A percentile compares a stretch with the other conserved stretches of the same genome.
phyloP scores from a whole-genome alignment of 2,888 invertebrate species.

The Margaritifera margaritifera region DNA sequence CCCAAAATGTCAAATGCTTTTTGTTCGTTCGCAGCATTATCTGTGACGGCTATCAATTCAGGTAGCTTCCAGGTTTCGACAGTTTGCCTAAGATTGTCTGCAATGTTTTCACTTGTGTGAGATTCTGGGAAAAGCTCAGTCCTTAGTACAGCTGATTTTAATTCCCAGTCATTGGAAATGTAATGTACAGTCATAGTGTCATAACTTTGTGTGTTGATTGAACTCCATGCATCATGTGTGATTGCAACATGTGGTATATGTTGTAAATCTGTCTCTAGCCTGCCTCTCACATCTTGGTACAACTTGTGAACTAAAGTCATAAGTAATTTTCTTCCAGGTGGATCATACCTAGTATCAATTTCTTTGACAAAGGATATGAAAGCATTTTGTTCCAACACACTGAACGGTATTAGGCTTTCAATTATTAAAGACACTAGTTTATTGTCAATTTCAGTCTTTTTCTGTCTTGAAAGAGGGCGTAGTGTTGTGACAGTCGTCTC shows the following conservation, averaged over 20 bases:
- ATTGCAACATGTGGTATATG: background rate
- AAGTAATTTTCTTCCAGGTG: constrained; percentile 2
- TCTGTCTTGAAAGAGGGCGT: no score
- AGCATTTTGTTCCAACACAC: background rate
- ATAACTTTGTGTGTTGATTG: background rate
- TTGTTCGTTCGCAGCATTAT: constrained; percentile 15
- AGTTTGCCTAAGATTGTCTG: background rate
- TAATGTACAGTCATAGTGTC: constrained; percentile 5
- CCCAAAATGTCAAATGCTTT: constrained; percentile 11
- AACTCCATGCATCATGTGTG: constrained; percentile 6
- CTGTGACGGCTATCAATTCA: no score
- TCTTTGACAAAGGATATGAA: background rate
- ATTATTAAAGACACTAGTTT: no score
- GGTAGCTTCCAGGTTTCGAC: no score
- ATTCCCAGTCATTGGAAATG: constrained; percentile 1
- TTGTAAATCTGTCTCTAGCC: background rate
- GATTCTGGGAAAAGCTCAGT: constrained; percentile 2
- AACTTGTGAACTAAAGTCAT: background rate
- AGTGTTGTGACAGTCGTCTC: no score
- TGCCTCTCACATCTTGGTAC: background rate
- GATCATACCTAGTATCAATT: background rate
- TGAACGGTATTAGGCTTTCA: no score
- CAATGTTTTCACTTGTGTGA: constrained; percentile 4
- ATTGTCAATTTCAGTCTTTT: no score
- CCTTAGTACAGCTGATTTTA: constrained; percentile 1